A percentile compares a stretch with the other conserved stretches of the same genome.
These are phyloP conservation scores for Labeo calbasu DNA, from an alignment of 2,797 vertebrate species.

Conservation along the genomic window DNA sequence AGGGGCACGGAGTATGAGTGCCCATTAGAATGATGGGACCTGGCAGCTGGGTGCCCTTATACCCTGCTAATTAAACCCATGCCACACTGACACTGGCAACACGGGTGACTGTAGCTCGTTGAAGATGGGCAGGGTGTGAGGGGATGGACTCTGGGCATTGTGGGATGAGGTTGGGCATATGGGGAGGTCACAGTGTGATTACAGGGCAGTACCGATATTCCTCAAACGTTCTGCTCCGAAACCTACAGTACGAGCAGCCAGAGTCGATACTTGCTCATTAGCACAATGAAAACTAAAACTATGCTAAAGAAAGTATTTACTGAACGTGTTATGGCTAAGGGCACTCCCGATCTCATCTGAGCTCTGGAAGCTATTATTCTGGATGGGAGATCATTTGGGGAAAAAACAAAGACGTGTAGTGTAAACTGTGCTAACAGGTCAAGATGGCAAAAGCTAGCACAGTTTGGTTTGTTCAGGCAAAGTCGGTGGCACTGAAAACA, in stretches of 20 bases:
- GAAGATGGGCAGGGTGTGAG: slow-evolving; percentile 36
- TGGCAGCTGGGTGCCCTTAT: slow-evolving; percentile 78
- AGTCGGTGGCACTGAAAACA: background rate
- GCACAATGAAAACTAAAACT: background rate
- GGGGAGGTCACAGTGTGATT: slow-evolving; percentile 26
- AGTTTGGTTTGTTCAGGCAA: background rate
- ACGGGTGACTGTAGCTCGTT: slow-evolving; percentile 43
- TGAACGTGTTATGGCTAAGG: background rate
- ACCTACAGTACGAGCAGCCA: background rate
- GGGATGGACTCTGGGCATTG: slow-evolving; percentile 46
- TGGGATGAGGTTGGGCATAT: slow-evolving; percentile 26
- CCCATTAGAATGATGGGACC: slow-evolving; percentile 81
- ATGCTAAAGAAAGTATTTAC: background rate
- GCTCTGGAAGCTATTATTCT: background rate
- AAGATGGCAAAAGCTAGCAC: background rate
- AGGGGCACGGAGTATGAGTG: slow-evolving; percentile 72
- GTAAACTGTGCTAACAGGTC: background rate
- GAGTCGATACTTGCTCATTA: background rate
- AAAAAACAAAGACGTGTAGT: background rate
- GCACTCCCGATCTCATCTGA: background rate
- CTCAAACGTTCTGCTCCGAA: background rate
- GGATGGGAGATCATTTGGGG: background rate
- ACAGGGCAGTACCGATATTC: background rate
- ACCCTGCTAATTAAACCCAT: slow-evolving; percentile 79
- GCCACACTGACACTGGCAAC: slow-evolving; percentile 50